Conservation (phyloP, 2,797 vertebrate species). For the Meda fulgida region DNA sequence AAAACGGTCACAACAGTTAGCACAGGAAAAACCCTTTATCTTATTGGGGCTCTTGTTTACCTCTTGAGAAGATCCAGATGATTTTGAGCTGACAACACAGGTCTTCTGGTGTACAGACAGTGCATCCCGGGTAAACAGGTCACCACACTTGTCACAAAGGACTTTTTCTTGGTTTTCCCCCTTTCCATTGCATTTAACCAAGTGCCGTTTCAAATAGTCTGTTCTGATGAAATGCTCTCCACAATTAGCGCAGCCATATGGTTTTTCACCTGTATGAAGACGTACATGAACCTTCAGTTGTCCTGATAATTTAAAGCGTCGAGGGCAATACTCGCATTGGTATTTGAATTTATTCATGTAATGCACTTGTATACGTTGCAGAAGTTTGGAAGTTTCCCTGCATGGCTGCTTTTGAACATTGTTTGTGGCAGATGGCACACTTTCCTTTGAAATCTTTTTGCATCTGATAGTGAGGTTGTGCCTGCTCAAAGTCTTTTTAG, state of each 20-base stretch:
- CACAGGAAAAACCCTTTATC: conserved; percentile 77
- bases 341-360: conserved; percentile 70
- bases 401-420: conserved; percentile 47
- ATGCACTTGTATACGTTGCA: conserved; percentile 69
- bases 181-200: conserved; percentile 69
- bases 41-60: conserved; percentile 61
- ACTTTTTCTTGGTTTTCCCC: conserved; percentile 37
- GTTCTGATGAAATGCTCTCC: conserved; percentile 78
- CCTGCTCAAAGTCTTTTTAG: conserved; percentile 67
- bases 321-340: conserved; percentile 75
- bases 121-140: conserved; percentile 63
- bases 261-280: conserved; percentile 81
- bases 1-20: conserved; percentile 77
- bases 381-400: conserved; percentile 62
- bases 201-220: conserved; percentile 78
- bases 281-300: conserved; percentile 72
- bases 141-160: conserved; percentile 76
- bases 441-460: conserved; percentile 48
- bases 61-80: conserved; percentile 37
- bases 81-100: conserved; percentile 59
- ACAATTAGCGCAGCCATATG: conserved; percentile 75
- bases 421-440: conserved; percentile 41
- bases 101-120: conserved; percentile 68
- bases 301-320: conserved; percentile 68
- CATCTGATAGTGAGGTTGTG: conserved; percentile 68